Evolutionary conservation across 2,888 invertebrate species (phyloP).

Genomic region (Perdita meconis): DNA sequence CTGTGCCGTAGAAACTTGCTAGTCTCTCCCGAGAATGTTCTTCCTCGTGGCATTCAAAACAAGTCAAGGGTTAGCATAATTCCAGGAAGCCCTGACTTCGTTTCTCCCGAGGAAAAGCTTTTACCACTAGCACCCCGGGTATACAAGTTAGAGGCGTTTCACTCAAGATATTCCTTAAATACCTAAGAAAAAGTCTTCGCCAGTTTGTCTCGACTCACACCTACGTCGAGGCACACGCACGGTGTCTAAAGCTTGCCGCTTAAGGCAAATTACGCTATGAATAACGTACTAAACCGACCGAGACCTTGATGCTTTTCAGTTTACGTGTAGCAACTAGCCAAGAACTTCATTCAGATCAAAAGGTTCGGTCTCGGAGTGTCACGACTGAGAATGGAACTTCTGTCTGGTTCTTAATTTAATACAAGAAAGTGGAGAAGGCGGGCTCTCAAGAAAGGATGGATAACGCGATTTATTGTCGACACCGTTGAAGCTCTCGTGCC

Average conservation of each 20-base stretch:
- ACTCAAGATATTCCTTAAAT: not conserved
- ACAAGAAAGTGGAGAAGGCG: not conserved
- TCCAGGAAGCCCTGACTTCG: not conserved
- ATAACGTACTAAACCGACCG: slow-evolving; percentile 51
- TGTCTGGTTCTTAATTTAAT: slow-evolving; percentile 3
- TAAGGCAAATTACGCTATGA: slow-evolving; percentile 60
- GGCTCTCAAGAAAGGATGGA: not conserved
- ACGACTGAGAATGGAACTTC: too few species aligned
- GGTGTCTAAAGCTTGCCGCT: slow-evolving; percentile 26
- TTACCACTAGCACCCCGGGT: not conserved
- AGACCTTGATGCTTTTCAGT: slow-evolving; percentile 59
- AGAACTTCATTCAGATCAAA: slow-evolving; percentile 43
- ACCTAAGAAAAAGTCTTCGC: not conserved
- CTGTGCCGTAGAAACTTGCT: too few species aligned
- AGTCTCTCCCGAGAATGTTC: too few species aligned
- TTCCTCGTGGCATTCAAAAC: too few species aligned
- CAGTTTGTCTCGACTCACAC: not conserved
- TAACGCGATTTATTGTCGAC: not conserved
- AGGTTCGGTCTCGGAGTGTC: too few species aligned
- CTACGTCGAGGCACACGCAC: not conserved
- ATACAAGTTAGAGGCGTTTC: not conserved
- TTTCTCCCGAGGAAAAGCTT: not conserved
- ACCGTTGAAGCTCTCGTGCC: not conserved
- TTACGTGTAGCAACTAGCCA: slow-evolving; percentile 34
- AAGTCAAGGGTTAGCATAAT: not conserved